phyloP scores from a whole-genome alignment of 1,140 invertebrate species.

The Hypsibius dujardini region DNA sequence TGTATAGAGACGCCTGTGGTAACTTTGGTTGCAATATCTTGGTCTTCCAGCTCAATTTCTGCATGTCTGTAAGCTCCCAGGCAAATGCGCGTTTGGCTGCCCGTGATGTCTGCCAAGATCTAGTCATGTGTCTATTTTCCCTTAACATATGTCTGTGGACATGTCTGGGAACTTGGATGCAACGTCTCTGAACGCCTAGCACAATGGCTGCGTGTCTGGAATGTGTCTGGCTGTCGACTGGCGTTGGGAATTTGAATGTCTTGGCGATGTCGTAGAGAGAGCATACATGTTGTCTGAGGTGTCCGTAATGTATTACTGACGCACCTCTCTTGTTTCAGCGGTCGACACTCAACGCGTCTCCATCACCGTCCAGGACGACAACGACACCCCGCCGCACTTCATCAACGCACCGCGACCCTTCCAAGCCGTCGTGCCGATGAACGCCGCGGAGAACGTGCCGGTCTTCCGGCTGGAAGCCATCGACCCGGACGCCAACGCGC shows the following conservation, averaged over 20 bases:
- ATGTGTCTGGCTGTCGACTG: background rate
- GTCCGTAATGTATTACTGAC: background rate
- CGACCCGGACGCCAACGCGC: conserved; percentile 80
- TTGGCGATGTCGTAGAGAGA: background rate
- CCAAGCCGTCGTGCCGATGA: conserved; percentile 82
- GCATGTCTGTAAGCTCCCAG: too few species aligned
- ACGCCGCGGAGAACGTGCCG: conserved; percentile 80
- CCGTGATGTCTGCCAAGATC: too few species aligned
- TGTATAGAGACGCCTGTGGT: too few species aligned
- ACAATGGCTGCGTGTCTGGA: too few species aligned
- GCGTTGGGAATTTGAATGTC: background rate
- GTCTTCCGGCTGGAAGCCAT: conserved; percentile 84
- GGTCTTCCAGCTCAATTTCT: too few species aligned
- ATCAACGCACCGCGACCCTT: conserved; percentile 81
- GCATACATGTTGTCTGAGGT: background rate
- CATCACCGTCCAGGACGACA: conserved; percentile 20
- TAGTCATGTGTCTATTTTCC: too few species aligned
- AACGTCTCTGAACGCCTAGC: too few species aligned
- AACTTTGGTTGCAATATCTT: too few species aligned
- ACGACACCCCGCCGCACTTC: conserved; percentile 56
- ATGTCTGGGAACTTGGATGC: background rate
- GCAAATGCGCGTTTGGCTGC: too few species aligned
- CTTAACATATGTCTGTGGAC: background rate
- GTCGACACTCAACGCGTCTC: conserved; percentile 14
- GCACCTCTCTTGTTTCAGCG: background rate